Conservation (phyloP, 2,888 invertebrate genomes). For the Muschampia plurimacula region DNA sequence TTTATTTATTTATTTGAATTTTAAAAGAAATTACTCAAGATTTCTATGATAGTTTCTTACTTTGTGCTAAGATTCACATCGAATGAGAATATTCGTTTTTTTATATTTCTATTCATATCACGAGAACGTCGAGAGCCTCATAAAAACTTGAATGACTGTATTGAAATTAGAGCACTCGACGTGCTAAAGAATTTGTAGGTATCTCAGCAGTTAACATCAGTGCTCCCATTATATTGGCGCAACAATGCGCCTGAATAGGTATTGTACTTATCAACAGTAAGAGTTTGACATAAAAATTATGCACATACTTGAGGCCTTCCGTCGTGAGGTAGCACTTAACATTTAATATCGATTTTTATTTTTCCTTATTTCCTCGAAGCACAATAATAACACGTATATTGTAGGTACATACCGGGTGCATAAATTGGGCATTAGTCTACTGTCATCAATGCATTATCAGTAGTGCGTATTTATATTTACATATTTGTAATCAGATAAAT, state of each 20-base stretch:
- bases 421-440: too few relatives aligned
- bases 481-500: too few relatives aligned
- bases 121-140: conserved; percentile 32
- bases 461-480: too few relatives aligned
- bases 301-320: too few relatives aligned
- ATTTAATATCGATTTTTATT: too few relatives aligned
- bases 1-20: too few relatives aligned
- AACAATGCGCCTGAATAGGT: conserved; percentile 20
- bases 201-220: conserved; percentile 26
- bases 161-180: conserved; percentile 31
- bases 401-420: too few relatives aligned
- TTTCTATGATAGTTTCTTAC: background rate
- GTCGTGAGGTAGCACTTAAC: too few relatives aligned
- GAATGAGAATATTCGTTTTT: conserved; percentile 15
- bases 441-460: too few relatives aligned
- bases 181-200: conserved; percentile 33
- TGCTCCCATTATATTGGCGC: conserved; percentile 28
- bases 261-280: conserved; percentile 10
- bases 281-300: conserved; percentile 45
- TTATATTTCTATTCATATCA: conserved; percentile 29
- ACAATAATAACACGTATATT: too few relatives aligned
- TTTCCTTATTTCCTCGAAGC: too few relatives aligned
- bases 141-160: conserved; percentile 34
- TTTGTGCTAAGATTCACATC: background rate
- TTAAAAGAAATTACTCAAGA: too few relatives aligned